Evolutionary conservation across 30 jellyfish, hydroid and myxozoan species (phyloP).

Genomic region (Hydra vulgaris): DNA sequence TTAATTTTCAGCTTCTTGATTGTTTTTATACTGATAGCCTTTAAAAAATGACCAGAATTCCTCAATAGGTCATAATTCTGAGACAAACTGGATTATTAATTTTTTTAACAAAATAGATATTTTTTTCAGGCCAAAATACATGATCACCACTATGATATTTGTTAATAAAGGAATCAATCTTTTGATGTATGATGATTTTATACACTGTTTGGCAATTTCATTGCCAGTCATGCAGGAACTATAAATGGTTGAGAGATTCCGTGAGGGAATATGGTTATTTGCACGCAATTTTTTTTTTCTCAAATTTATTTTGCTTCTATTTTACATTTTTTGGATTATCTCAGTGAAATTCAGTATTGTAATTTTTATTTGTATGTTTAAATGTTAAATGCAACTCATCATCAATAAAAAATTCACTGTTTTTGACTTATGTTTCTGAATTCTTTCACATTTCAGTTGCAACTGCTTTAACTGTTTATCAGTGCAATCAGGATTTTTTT

Average conservation of each 20-base stretch:
- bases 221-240: background rate
- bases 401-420: background rate
- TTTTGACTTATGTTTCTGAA: background rate
- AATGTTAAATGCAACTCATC: background rate
- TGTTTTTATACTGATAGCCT: background rate
- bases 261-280: background rate
- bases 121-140: background rate
- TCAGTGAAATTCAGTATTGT: background rate
- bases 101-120: background rate
- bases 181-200: background rate
- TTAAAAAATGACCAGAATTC: background rate
- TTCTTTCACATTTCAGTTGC: background rate
- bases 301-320: background rate
- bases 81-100: background rate
- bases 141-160: background rate
- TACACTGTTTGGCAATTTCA: background rate
- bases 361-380: background rate
- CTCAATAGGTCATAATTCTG: background rate
- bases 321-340: background rate
- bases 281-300: background rate
- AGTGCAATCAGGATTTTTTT: background rate
- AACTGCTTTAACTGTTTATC: background rate
- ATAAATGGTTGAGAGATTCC: background rate
- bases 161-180: background rate
- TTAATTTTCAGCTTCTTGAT: background rate